Conservation (phyloP, 2,797 vertebrate species). For the Dryobates pubescens region DNA sequence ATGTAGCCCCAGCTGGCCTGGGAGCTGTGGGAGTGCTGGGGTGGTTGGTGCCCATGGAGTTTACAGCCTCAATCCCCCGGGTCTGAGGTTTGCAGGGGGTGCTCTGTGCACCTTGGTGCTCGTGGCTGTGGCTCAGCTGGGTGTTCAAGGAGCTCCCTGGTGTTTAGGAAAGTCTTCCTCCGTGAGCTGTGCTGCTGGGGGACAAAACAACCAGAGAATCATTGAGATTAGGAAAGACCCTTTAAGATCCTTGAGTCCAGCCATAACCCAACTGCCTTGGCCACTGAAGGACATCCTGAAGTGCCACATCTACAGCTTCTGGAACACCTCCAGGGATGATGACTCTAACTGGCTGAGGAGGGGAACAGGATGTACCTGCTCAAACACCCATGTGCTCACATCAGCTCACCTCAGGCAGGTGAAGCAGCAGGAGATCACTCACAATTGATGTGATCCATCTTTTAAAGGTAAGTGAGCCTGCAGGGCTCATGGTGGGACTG, state of each 20-base stretch:
- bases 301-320: no score
- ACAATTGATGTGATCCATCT: background rate
- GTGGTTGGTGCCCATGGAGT: background rate
- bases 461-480: background rate
- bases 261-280: no score
- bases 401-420: background rate
- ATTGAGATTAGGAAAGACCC: no score
- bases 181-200: rapidly evolving
- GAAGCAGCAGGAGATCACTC: background rate
- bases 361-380: background rate
- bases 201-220: background rate
- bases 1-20: background rate
- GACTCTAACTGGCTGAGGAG: no score
- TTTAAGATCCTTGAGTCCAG: no score
- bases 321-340: no score
- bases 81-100: background rate
- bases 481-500: background rate
- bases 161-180: background rate
- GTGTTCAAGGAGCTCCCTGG: rapidly evolving
- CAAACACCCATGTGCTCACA: background rate
- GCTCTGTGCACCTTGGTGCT: background rate
- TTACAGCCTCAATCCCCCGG: background rate
- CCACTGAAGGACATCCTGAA: no score
- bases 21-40: background rate
- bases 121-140: background rate